Percentiles rank a stretch among this genome's conserved stretches.
Evolutionary conservation across 2,113 vertebrate genomes (phyloP).

Genomic region (Centropus unirufus): DNA sequence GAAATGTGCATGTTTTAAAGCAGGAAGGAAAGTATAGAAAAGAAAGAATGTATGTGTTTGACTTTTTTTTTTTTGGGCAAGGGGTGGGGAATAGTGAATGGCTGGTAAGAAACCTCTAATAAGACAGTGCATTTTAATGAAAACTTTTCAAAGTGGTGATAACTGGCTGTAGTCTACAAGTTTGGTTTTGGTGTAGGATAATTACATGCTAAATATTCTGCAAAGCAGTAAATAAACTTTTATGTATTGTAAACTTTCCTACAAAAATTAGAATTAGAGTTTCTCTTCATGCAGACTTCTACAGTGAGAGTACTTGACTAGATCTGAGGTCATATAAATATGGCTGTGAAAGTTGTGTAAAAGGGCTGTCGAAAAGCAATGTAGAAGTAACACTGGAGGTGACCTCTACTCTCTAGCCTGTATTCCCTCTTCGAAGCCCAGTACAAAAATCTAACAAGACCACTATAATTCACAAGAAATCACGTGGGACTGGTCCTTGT

Average conservation of each 20-base stretch:
- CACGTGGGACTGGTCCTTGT: fast-evolving
- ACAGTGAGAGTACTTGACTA: not conserved
- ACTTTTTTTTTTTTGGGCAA: not conserved
- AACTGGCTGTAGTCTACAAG: not conserved
- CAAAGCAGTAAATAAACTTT: not conserved
- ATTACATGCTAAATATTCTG: not conserved
- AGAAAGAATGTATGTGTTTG: not conserved
- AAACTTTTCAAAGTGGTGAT: not conserved
- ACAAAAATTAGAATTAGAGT: not conserved
- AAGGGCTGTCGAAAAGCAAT: not conserved
- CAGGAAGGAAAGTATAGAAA: not conserved
- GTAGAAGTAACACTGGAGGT: not conserved
- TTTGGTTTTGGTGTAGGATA: not conserved
- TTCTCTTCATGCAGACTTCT: not conserved
- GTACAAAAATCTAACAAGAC: not conserved
- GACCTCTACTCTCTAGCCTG: not conserved
- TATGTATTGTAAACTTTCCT: not conserved
- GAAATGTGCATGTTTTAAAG: not conserved
- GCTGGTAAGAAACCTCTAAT: not conserved
- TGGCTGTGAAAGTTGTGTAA: not conserved
- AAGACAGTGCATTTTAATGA: not conserved
- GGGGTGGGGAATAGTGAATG: not conserved
- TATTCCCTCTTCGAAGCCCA: not conserved
- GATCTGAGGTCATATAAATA: not conserved
- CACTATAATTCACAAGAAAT: not conserved